phyloP scores from a whole-genome alignment of 2,888 invertebrate species.

The Trachelus troglodyta region DNA sequence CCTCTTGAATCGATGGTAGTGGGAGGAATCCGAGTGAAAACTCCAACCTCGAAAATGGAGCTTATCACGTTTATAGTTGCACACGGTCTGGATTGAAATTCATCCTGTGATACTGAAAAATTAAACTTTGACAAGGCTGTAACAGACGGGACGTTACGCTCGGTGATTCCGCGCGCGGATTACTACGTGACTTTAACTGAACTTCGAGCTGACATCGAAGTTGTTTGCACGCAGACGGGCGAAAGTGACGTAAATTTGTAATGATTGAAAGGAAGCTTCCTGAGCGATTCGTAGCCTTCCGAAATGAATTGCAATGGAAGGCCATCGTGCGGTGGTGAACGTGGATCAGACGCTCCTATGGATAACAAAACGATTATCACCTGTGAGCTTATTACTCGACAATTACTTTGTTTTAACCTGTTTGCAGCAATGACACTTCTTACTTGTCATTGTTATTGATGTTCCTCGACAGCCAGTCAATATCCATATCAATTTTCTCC shows the following conservation, averaged over 20 bases:
- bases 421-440: constrained; percentile 22
- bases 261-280: constrained; percentile 48
- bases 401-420: constrained; percentile 12
- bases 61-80: constrained; percentile 22
- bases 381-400: constrained; percentile 70
- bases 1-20: not conserved
- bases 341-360: constrained; percentile 62
- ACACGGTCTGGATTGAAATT: constrained; percentile 7
- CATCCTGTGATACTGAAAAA: not conserved
- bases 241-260: constrained; percentile 46
- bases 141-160: not conserved
- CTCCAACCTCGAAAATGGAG: constrained; percentile 37
- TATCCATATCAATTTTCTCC: constrained; percentile 22
- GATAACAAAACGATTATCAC: constrained; percentile 80
- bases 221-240: constrained; percentile 17
- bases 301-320: constrained; percentile 64
- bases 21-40: constrained; percentile 8
- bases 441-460: constrained; percentile 39
- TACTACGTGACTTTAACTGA: not conserved
- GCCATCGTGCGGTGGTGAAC: constrained; percentile 45
- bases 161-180: not conserved
- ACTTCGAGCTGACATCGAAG: not conserved
- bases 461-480: constrained; percentile 31
- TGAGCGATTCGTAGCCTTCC: constrained; percentile 40
- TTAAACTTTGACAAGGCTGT: not conserved